A percentile compares a stretch with the other conserved stretches of the same genome.
These are phyloP conservation scores for Camelus bactrianus DNA, from an alignment of 2,113 vertebrate species.

Conservation along the genomic window DNA sequence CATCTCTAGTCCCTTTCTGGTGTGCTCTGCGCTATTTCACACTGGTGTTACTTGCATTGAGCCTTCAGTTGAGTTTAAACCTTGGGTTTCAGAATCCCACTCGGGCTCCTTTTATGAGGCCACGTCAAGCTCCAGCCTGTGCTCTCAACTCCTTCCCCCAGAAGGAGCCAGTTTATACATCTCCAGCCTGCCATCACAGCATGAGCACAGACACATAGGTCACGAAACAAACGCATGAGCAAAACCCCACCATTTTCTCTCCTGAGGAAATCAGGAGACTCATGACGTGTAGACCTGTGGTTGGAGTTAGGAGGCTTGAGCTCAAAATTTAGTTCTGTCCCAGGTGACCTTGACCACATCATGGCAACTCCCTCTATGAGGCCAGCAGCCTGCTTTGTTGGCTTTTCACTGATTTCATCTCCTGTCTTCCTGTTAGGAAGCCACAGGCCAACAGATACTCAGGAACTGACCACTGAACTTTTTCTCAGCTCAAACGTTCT, in stretches of 20 bases:
- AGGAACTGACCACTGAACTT: conserved; percentile 8
- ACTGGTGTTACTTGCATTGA: not conserved
- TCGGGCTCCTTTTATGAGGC: not conserved
- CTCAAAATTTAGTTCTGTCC: not conserved
- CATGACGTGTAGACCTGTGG: not conserved
- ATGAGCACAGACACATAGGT: not conserved
- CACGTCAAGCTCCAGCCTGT: not conserved
- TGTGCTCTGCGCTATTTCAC: not conserved
- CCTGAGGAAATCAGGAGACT: not conserved
- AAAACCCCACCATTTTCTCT: not conserved
- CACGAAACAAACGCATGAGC: not conserved
- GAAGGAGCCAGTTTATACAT: not conserved
- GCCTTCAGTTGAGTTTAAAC: not conserved
- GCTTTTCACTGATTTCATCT: conserved; percentile 31
- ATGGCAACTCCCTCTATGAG: not conserved
- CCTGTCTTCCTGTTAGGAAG: not conserved
- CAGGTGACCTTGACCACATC: not conserved
- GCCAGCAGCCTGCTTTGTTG: not conserved
- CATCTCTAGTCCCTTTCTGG: not conserved
- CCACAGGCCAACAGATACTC: not conserved
- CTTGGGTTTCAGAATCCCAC: not conserved
- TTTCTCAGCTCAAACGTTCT: not conserved
- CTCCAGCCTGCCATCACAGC: not conserved
- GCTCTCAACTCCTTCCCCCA: not conserved
- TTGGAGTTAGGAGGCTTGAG: not conserved